Evolutionary conservation across 2,888 invertebrate genomes (phyloP), one percentile per base, ranked within the genome.

Genomic region (Stegana nigrithorax): DNA sequence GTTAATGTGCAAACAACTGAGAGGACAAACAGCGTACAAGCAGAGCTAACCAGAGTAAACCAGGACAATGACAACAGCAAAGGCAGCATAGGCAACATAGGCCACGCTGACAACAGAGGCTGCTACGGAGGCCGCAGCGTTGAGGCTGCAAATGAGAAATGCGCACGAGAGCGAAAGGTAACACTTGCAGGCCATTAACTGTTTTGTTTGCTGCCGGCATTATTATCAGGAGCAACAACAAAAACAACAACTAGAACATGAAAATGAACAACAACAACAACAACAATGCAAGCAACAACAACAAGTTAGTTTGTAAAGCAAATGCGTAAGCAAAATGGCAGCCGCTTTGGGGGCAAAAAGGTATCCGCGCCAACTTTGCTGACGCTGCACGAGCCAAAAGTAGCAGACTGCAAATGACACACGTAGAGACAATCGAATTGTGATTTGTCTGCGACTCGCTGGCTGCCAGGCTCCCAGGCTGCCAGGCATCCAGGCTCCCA

Each of bases 381-480:
- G 5, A 6, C 12, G 36, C 12, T n/a, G 3, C 10, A n/a, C 14
- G 4, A 23, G 4, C 51, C 39, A 17, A 60, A 39, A 29, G 44
- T 27, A 21, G n/a, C 19, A 12, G 68, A 67, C 76, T 75, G 80
- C 73, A 76, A 75, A 68, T 80, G 80, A 78, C 80, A 78, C 80
- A 80, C 78, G 70, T 68, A 69, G 74, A 69, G 67, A 72, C 80
- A 79, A 75, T 80, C 78, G 78, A 80, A 80, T 70, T 76, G 78
- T 73, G 78, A 75, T 80, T 80, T 75, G 69, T 65, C 55, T 64
- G 59, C n/a, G n/a, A n/a, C n/a, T n/a, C n/a, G n/a, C n/a, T n/a
- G n/a, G n/a, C n/a, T n/a, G n/a, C n/a, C n/a, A n/a, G n/a, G n/a
- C n/a, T n/a, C n/a, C n/a, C n/a, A n/a, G n/a, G n/a, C n/a, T n/a